Base-by-base conservation (phyloP, 1,140 invertebrate species). In the Cotesia glomerata region DNA sequence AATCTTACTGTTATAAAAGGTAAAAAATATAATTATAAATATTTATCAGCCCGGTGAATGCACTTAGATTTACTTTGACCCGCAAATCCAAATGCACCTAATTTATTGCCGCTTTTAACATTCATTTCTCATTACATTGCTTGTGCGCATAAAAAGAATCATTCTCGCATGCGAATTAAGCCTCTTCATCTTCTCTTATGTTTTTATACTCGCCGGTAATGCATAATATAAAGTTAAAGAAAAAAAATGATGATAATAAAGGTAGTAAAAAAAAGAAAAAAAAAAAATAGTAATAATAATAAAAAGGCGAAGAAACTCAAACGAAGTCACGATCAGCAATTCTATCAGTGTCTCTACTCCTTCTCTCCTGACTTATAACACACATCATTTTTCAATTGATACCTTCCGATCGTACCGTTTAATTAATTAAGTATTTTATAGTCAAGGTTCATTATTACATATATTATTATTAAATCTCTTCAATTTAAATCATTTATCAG, bases 81-180 rank as follows among this genome's bases (percentile, higher is more conserved):
- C 49, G 64, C 18, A 52, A 66, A 66, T 52, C 16, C 45, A 52
- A 66, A 52, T 66, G 16, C 9, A 66, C 32, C 18, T 67, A 8
- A 67, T 67, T 49, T 26, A 65, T 18, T 49, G n/a, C 14, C n/a
- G 11, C 63, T 65, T 49, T 49, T 9, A 18, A 7, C 18, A 65
- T 66, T 36, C 18, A 35, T 62, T 32, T 62, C 3, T 35, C 18
- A 62, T 13, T 3, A 13, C 11, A 36, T 49, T 18, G 14, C 18
- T 54, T n/a, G 16, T 39, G 39, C 39, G 39, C 39, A 39, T 39
- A 39, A 39, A 39, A n/a, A 49, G 7, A 26, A 5, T 14, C 16
- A 65, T 45, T 16, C 63, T 45, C 35, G 14, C 39, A 65, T 65
- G 61, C 61, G 32, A 63, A 63, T 63, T 63, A 35, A 63, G 14